Percentiles rank a stretch among this genome's conserved stretches.
phyloP scores from a whole-genome alignment of 2,797 vertebrate species.

The Paedocypris micromegethes region DNA sequence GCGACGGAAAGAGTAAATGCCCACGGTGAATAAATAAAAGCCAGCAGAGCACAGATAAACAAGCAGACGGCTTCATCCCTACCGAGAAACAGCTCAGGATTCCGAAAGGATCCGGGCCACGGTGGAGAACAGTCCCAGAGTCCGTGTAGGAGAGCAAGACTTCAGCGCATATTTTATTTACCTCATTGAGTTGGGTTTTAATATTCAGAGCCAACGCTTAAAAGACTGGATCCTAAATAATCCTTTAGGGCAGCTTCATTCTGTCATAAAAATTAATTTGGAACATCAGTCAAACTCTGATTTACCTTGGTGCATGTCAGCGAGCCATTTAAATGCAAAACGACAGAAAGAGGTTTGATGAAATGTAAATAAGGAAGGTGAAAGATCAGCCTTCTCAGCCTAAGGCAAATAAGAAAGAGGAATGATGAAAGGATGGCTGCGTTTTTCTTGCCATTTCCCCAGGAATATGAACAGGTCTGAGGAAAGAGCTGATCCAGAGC shows the following conservation, averaged over 20 bases:
- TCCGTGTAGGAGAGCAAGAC: too few species aligned
- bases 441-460: slow-evolving; percentile 19
- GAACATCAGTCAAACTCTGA: slow-evolving; percentile 36
- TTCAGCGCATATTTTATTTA: too few species aligned
- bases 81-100: not conserved
- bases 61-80: slow-evolving; percentile 1
- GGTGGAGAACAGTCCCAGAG: not conserved
- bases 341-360: slow-evolving; percentile 26
- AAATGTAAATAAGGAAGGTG: slow-evolving; percentile 36
- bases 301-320: slow-evolving; percentile 18
- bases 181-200: too few species aligned
- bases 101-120: not conserved
- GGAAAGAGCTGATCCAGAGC: slow-evolving; percentile 2
- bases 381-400: slow-evolving; percentile 31
- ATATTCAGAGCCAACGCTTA: too few species aligned
- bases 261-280: slow-evolving; percentile 33
- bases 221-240: not conserved
- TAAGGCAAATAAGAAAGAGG: slow-evolving; percentile 27
- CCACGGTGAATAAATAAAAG: slow-evolving; percentile 10
- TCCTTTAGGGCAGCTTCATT: slow-evolving; percentile 8
- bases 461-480: slow-evolving; percentile 31
- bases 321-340: slow-evolving; percentile 31
- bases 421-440: slow-evolving; percentile 25
- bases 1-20: slow-evolving; percentile 3
- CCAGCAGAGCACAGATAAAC: slow-evolving; percentile 15